phyloP scores from a whole-genome alignment of 2,797 vertebrate genomes.

The Onychomys arenicola region DNA sequence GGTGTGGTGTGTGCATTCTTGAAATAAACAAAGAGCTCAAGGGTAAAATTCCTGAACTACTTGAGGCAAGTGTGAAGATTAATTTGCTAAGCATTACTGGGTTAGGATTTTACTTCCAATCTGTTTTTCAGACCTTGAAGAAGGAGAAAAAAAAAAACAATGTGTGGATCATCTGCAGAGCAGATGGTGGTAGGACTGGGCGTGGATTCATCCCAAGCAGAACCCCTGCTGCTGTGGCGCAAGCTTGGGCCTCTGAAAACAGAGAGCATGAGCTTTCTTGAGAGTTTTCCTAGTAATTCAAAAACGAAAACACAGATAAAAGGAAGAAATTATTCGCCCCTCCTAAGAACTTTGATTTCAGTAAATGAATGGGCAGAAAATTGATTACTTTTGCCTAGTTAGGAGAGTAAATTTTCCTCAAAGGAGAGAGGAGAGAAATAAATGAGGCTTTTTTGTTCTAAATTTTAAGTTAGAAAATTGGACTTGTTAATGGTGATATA shows the following conservation, averaged over 20 bases:
- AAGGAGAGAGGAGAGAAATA: not conserved
- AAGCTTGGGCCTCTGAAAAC: slow-evolving; percentile 54
- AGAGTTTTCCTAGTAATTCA: slow-evolving; percentile 51
- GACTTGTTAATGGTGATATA: not conserved
- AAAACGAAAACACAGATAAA: slow-evolving; percentile 40
- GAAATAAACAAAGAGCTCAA: not conserved
- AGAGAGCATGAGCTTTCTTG: slow-evolving; percentile 28
- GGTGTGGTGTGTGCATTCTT: not conserved
- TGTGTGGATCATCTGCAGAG: slow-evolving; percentile 75
- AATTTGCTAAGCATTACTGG: slow-evolving; percentile 20
- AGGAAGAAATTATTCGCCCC: not conserved
- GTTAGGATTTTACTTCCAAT: slow-evolving; percentile 34
- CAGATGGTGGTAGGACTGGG: slow-evolving; percentile 73
- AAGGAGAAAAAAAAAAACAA: not conserved
- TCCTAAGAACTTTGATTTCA: not conserved
- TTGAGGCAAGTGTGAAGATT: slow-evolving; percentile 57
- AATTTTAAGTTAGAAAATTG: not conserved
- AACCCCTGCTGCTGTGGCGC: slow-evolving; percentile 55
- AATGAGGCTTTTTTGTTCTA: not conserved
- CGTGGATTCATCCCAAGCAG: slow-evolving; percentile 48
- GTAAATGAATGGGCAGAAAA: not conserved
- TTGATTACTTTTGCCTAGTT: slow-evolving; percentile 4
- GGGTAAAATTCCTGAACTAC: slow-evolving; percentile 50
- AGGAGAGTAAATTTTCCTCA: not conserved
- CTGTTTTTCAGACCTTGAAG: slow-evolving; percentile 40